Evolutionary conservation across 2,113 vertebrate genomes (phyloP).

Genomic region (Pelusios castaneus): DNA sequence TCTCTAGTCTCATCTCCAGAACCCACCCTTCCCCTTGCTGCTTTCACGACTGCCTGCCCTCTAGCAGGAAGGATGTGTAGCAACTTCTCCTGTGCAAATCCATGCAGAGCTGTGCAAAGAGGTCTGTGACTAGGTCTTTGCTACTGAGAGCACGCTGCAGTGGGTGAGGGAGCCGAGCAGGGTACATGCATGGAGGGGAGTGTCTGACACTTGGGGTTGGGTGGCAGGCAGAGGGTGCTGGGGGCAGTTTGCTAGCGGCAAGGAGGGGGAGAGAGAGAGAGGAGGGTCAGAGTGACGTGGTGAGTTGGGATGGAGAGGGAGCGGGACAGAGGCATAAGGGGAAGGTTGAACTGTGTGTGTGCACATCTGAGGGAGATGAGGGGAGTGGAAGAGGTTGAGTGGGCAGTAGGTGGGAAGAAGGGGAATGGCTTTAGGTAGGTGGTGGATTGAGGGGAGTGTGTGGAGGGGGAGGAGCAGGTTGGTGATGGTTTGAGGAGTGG

Average conservation of each 20-base stretch:
- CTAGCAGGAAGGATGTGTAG: constrained; percentile 28
- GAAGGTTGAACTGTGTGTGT: background rate
- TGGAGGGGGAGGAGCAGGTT: background rate
- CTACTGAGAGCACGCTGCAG: background rate
- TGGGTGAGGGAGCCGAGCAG: background rate
- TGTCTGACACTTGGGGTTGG: background rate
- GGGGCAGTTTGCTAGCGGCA: no score
- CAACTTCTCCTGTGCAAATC: background rate
- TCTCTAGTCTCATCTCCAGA: background rate
- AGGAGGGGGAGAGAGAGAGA: no score
- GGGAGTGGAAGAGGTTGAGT: background rate
- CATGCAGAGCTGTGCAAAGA: background rate
- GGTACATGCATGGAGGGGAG: rapidly evolving
- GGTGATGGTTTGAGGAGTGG: background rate
- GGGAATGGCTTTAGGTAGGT: no score
- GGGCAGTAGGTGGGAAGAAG: background rate
- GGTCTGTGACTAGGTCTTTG: rapidly evolving
- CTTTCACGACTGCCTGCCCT: background rate
- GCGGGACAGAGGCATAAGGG: background rate
- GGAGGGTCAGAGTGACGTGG: background rate
- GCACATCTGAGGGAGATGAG: background rate
- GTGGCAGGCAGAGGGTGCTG: background rate
- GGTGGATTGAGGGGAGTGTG: background rate
- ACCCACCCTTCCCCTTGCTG: constrained; percentile 50
- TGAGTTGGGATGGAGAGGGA: background rate